Evolutionary conservation across 2,113 vertebrate genomes (phyloP).

Genomic region (Pseudolaguvia tuberculata): DNA sequence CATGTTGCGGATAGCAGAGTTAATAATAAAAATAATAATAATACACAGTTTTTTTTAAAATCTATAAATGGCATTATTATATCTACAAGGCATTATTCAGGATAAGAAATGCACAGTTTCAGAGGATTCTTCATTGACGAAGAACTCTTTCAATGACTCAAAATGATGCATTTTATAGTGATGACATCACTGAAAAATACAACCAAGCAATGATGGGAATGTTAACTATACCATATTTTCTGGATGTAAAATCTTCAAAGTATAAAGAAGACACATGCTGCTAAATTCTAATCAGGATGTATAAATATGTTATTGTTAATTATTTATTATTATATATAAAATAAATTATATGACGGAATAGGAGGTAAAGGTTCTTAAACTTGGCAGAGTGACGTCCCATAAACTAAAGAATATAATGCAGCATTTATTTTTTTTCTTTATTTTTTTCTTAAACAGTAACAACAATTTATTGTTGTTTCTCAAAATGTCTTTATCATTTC

Average conservation of each 20-base stretch:
- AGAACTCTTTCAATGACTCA: constrained; percentile 1
- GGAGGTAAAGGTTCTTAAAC: too few relatives aligned
- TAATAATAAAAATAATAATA: constrained; percentile 10
- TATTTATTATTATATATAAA: too few relatives aligned
- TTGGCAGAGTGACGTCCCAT: background rate
- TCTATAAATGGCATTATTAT: constrained; percentile 31
- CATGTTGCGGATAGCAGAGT: constrained; percentile 21
- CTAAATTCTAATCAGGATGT: background rate
- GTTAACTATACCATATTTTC: constrained; percentile 9
- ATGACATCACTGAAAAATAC: background rate
- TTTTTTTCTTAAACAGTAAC: background rate
- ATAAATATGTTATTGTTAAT: too few relatives aligned
- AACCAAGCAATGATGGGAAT: background rate
- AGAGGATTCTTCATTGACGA: constrained; percentile 9
- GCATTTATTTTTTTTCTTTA: too few relatives aligned
- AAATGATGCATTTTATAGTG: background rate
- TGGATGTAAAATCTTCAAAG: background rate
- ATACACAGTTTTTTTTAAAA: constrained; percentile 8
- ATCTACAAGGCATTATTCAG: constrained; percentile 16
- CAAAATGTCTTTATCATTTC: too few relatives aligned
- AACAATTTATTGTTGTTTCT: too few relatives aligned
- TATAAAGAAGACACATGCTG: background rate
- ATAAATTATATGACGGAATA: background rate
- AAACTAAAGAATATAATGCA: background rate
- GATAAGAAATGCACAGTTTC: constrained; percentile 37